Percentiles rank a stretch among this genome's conserved stretches.
Evolutionary conservation across 2,888 invertebrate genomes (phyloP).

Genomic region (Monochamus alternatus): DNA sequence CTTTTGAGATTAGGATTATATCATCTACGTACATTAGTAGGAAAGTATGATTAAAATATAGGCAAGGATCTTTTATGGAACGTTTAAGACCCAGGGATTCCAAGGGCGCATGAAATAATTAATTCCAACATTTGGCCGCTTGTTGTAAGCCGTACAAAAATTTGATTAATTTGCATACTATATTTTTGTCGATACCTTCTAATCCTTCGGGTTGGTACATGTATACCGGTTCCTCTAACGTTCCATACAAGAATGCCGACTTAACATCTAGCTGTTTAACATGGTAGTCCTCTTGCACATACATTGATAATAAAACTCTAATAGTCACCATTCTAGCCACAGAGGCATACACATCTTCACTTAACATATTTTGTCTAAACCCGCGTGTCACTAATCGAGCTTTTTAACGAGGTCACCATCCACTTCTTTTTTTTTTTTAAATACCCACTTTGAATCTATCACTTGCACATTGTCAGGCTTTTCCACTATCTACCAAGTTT

Average conservation of each 20-base stretch:
- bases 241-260: constrained; percentile 43
- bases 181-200: constrained; percentile 13
- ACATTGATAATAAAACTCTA: constrained; percentile 46
- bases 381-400: constrained; percentile 52
- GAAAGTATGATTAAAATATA: constrained; percentile 26
- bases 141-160: constrained; percentile 35
- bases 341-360: constrained; percentile 50
- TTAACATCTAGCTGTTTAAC: constrained; percentile 39
- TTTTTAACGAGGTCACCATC: constrained; percentile 46
- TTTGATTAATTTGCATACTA: constrained; percentile 35
- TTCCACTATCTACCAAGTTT: constrained; percentile 50
- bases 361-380: constrained; percentile 46
- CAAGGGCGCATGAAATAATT: constrained; percentile 18
- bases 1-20: constrained; percentile 25
- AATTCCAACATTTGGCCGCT: constrained; percentile 40
- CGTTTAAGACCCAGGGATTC: constrained; percentile 16
- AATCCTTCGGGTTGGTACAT: constrained; percentile 34
- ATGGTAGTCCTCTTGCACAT: constrained; percentile 41
- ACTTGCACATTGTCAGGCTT: constrained; percentile 42
- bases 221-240: constrained; percentile 35
- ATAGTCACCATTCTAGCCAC: constrained; percentile 54
- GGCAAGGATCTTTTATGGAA: constrained; percentile 30
- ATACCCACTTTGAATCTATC: constrained; percentile 53
- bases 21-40: constrained; percentile 17
- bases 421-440: constrained; percentile 47